phyloP scores from a whole-genome alignment of 2,113 vertebrate species.

The Cairina moschata region DNA sequence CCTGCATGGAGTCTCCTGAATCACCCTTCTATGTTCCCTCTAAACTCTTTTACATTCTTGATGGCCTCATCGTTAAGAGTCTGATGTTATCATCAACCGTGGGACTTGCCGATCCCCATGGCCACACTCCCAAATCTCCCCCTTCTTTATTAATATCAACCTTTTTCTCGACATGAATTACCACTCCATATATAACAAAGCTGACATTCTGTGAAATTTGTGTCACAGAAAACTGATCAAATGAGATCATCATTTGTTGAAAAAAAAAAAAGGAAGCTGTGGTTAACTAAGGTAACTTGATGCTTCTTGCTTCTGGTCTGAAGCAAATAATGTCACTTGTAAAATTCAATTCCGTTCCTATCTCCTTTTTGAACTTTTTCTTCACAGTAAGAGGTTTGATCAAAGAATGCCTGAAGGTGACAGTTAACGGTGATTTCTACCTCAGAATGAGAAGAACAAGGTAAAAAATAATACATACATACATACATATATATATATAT shows the following conservation, averaged over 20 bases:
- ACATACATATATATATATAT: not conserved
- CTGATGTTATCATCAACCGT: too few relatives aligned
- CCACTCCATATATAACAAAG: too few relatives aligned
- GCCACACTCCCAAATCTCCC: too few relatives aligned
- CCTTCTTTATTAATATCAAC: too few relatives aligned
- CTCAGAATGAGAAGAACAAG: not conserved
- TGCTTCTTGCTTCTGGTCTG: conserved; percentile 5
- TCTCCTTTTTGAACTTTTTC: not conserved
- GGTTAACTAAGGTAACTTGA: not conserved
- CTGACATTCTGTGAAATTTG: not conserved
- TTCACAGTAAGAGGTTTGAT: not conserved
- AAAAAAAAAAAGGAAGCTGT: not conserved
- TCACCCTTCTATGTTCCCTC: too few relatives aligned
- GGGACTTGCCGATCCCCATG: too few relatives aligned
- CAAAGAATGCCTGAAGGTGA: not conserved
- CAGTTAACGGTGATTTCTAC: not conserved
- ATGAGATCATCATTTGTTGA: not conserved
- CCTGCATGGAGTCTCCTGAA: too few relatives aligned
- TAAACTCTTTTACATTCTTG: too few relatives aligned
- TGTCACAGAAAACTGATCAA: not conserved
- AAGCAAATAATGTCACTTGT: not conserved
- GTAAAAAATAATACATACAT: not conserved
- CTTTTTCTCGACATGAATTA: too few relatives aligned
- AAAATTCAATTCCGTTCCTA: not conserved
- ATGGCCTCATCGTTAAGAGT: too few relatives aligned